Percentiles rank a stretch among this genome's conserved stretches.
Evolutionary conservation across 30 jellyfish, hydroid and myxozoan species (phyloP).

Genomic region (Turritopsis dohrnii): DNA sequence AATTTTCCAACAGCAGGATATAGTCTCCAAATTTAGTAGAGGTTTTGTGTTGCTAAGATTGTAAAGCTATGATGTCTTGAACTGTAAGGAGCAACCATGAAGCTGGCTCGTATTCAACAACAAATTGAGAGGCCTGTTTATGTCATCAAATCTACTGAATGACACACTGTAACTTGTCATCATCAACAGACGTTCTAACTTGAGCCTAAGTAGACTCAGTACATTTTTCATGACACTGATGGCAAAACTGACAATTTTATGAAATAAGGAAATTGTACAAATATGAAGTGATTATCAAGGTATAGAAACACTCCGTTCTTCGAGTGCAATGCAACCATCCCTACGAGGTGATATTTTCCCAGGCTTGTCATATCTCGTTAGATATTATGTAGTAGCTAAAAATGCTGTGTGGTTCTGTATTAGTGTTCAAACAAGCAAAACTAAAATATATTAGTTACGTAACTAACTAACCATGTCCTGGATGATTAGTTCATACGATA

Average conservation of each 20-base stretch:
- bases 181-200: background rate
- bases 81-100: background rate
- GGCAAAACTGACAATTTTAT: background rate
- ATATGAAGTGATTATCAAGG: too few relatives aligned
- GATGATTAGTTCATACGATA: background rate
- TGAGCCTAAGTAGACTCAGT: background rate
- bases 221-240: background rate
- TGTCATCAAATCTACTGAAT: background rate
- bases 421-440: background rate
- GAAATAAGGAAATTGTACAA: too few relatives aligned
- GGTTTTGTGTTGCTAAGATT: background rate
- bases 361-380: background rate
- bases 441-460: background rate
- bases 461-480: background rate
- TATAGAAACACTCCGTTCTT: too few relatives aligned
- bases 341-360: background rate
- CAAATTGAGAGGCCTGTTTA: background rate
- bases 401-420: too few relatives aligned
- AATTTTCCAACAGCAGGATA: background rate
- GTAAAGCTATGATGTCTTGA: too few relatives aligned
- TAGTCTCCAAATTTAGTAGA: background rate
- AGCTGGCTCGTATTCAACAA: background rate
- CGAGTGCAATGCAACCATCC: too few relatives aligned
- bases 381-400: background rate
- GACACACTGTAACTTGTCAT: background rate